These are phyloP conservation scores for Hypselothyrea guttata DNA, from an alignment of 2,888 invertebrate species.

Conservation along the genomic window DNA sequence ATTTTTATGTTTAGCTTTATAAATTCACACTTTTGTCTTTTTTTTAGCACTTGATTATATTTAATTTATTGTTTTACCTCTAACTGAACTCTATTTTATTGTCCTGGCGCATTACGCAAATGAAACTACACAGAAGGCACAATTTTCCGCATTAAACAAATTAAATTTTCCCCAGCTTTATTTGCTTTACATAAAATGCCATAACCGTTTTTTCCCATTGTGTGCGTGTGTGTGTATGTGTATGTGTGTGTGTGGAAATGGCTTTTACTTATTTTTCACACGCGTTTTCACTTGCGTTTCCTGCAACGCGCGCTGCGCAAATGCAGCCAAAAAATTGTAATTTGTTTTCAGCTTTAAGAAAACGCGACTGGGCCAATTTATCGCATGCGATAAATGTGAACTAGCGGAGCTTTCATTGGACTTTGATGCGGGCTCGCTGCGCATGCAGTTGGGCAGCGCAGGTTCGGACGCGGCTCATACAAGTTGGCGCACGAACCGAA, in stretches of 20 bases:
- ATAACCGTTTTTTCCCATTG: constrained; percentile 9
- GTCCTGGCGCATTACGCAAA: constrained; percentile 31
- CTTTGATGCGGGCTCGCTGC: no score
- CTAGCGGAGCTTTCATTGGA: constrained; percentile 41
- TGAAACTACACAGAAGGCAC: constrained; percentile 45
- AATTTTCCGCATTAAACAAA: constrained; percentile 7
- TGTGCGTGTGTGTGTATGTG: constrained; percentile 20
- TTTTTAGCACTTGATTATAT: background rate
- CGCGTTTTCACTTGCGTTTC: constrained; percentile 61
- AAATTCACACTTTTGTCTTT: background rate
- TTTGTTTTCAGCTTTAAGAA: constrained; percentile 47
- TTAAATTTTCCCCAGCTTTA: constrained; percentile 9
- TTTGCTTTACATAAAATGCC: constrained; percentile 13
- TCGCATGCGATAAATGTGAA: constrained; percentile 46
- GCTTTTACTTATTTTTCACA: constrained; percentile 34
- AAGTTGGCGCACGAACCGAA: constrained; percentile 9
- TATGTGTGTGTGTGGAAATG: constrained; percentile 23
- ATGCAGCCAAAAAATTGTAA: constrained; percentile 60
- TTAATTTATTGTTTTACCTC: background rate
- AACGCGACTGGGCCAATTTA: background rate
- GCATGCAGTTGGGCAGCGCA: no score
- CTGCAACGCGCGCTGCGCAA: constrained; percentile 72
- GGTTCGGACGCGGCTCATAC: no score
- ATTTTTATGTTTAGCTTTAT: no score
- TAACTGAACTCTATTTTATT: constrained; percentile 21